Conservation (phyloP, 2,797 vertebrate species). For the Hippocampus kuda region DNA sequence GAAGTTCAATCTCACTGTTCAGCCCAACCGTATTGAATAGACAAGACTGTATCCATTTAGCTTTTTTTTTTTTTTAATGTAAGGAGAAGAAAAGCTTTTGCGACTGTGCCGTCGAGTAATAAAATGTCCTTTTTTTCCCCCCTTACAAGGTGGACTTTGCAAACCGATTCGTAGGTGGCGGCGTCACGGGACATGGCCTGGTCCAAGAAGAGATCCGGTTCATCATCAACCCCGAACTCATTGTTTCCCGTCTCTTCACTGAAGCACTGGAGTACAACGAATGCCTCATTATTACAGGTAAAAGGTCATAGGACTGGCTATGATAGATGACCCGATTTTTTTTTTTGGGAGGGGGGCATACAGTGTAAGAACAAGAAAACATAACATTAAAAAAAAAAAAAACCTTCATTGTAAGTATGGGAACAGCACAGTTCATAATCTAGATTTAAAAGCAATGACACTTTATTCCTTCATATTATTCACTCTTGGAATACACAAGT, state of each 20-base stretch:
- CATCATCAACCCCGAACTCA: slow-evolving; percentile 93
- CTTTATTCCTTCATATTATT: too few species aligned
- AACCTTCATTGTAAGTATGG: too few species aligned
- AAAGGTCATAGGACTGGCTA: background rate
- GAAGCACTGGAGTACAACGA: slow-evolving; percentile 89
- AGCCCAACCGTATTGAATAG: slow-evolving; percentile 8
- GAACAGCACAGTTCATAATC: too few species aligned
- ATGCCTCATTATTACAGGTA: slow-evolving; percentile 96
- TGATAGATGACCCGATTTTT: background rate
- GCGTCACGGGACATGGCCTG: slow-evolving; percentile 85
- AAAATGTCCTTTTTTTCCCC: background rate
- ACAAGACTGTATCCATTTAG: background rate
- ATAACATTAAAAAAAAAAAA: too few species aligned
- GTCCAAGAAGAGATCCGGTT: slow-evolving; percentile 98
- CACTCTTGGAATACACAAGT: too few species aligned
- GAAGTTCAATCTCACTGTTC: slow-evolving; percentile 20
- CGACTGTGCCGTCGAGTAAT: too few species aligned
- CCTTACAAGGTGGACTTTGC: slow-evolving; percentile 89
- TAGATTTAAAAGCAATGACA: too few species aligned
- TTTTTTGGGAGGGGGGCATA: too few species aligned
- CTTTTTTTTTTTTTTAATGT: background rate
- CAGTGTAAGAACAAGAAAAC: too few species aligned
- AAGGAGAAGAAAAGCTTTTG: background rate
- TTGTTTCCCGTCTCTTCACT: slow-evolving; percentile 90
- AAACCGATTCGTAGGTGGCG: slow-evolving; percentile 89